These are phyloP conservation scores for Plagiodera versicolora DNA, from an alignment of 2,888 invertebrate species.

Conservation along the genomic window DNA sequence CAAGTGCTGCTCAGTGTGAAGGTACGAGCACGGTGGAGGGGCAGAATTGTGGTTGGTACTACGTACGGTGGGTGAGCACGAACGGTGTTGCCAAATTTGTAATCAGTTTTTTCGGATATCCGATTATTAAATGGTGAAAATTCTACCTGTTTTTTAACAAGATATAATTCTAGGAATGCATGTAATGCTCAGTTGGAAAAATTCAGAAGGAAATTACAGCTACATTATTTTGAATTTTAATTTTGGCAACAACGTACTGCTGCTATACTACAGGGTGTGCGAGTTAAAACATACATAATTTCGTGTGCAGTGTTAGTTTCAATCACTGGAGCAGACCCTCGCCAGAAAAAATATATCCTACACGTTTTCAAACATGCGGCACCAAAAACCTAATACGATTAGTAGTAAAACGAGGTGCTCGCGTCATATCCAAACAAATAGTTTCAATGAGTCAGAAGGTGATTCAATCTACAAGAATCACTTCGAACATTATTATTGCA, in stretches of 20 bases:
- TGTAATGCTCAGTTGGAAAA: no score
- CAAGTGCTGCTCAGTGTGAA: slow-evolving; percentile 51
- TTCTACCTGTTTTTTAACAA: no score
- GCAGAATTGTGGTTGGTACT: slow-evolving; percentile 17
- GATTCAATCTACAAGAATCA: background rate
- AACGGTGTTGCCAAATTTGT: slow-evolving; percentile 25
- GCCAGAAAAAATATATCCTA: slow-evolving; percentile 31
- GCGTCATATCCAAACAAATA: slow-evolving; percentile 29
- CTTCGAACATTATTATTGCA: no score
- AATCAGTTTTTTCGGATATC: no score
- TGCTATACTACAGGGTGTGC: slow-evolving; percentile 39
- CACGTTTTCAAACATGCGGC: slow-evolving; percentile 43
- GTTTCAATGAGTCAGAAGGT: slow-evolving; percentile 3
- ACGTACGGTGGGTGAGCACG: slow-evolving; percentile 35
- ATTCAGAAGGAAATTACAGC: slow-evolving; percentile 1
- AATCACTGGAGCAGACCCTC: slow-evolving; percentile 39
- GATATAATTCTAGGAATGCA: no score
- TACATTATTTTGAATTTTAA: no score
- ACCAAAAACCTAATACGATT: slow-evolving; percentile 37
- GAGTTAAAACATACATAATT: slow-evolving; percentile 32
- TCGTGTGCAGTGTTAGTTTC: slow-evolving; percentile 33
- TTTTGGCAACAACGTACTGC: slow-evolving; percentile 33
- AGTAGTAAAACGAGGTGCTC: slow-evolving; percentile 41
- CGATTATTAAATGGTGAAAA: no score
- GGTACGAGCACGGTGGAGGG: slow-evolving; percentile 30